Base-by-base conservation (phyloP, 2,888 invertebrate species). In the Melieria omissa region DNA sequence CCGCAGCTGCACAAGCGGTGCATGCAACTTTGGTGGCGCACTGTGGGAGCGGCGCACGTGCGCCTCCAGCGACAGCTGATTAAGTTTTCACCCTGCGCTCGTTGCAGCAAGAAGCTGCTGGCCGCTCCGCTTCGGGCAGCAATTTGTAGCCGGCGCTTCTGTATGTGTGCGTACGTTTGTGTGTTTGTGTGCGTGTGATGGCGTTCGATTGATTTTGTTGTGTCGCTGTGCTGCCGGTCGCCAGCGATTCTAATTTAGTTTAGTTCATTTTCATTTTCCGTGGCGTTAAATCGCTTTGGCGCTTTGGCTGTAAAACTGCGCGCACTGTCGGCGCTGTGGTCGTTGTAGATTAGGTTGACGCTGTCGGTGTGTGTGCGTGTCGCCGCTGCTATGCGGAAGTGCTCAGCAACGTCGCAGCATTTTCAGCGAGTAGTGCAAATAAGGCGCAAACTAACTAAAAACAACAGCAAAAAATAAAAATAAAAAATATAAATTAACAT, bases 21-120 rank as follows among this genome's bases (percentile, higher is more conserved):
- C 44, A 16, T 70, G 55, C 14, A 55, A 49, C 41, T 57, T 12
- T 45, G 1, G 16, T 65, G 41, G 16, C 16, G 29, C 29, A 29
- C 64, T 52, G 12, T 61, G 44, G 9, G 12, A 55, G 1, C 58
- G 14, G 16, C 45, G 67, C 73, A 65, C 72, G 73, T 73, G 75
- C 67, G 55, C 65, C 10, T 58, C 54, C 69, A 66, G 61, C 49
- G 67, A 70, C 71, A 71, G 72, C 73, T 76, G 60, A 71, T 74
- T 72, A 71, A 70, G 75, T 74, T 75, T 66, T 65, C 66, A 71
- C 71, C 65, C 66, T 72, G 74, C 73, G 67, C 74, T 74, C 65
- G 66, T 62, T 49, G 73, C 58, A 70, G 52, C 12, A 42, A 66
- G 63, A 73, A 70, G 73, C 57, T n/a, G 16, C 57, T 65, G 12